phyloP scores from a whole-genome alignment of 2,113 vertebrate genomes.

The Vidua macroura region DNA sequence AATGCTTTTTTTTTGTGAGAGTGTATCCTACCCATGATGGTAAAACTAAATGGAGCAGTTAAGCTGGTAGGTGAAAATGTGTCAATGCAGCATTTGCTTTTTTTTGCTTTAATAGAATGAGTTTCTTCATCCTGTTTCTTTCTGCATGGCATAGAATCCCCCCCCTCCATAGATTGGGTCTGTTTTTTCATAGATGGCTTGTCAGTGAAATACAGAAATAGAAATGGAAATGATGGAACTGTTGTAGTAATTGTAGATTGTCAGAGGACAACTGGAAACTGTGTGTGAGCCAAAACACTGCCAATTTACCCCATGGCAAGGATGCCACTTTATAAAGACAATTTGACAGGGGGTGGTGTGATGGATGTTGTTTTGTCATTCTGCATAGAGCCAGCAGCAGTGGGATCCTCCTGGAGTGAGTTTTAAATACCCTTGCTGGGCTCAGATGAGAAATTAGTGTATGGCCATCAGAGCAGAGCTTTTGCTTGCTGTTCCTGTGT shows the following conservation, averaged over 20 bases:
- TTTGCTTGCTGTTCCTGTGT: background rate
- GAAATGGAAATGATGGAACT: background rate
- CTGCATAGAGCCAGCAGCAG: background rate
- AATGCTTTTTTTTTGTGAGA: background rate
- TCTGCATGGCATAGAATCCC: background rate
- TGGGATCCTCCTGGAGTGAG: background rate
- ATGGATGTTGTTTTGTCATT: background rate
- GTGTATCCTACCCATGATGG: background rate
- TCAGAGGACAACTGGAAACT: background rate
- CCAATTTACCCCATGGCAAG: background rate
- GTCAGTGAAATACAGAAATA: background rate
- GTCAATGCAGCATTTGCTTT: background rate
- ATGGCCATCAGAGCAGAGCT: background rate
- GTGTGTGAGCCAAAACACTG: background rate
- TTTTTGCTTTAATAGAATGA: background rate
- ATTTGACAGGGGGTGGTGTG: background rate
- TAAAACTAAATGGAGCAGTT: background rate
- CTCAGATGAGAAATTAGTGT: background rate
- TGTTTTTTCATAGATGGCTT: background rate
- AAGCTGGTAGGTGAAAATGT: background rate
- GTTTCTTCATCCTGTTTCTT: background rate
- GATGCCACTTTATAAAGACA: background rate
- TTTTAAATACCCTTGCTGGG: background rate
- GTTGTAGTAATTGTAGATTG: background rate
- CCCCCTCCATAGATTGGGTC: rapidly evolving